Conservation (phyloP, 2,888 invertebrate genomes). For the Zaprionus obscuricornis region DNA sequence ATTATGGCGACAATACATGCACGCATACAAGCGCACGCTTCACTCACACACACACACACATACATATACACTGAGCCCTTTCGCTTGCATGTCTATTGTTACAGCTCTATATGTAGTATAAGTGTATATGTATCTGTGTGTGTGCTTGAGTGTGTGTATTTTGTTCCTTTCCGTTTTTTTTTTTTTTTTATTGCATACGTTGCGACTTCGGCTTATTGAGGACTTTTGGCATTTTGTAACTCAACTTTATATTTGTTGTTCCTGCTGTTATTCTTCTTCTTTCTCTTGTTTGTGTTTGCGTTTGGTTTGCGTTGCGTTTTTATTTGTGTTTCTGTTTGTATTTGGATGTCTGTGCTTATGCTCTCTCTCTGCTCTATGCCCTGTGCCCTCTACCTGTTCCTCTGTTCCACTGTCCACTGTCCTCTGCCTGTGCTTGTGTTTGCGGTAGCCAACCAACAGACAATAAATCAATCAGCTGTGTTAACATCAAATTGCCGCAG, state of each 20-base stretch:
- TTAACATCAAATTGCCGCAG: conserved; percentile 68
- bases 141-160: not conserved
- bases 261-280: conserved; percentile 11
- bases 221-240: conserved; percentile 67
- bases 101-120: not conserved
- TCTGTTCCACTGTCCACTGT: too few species aligned
- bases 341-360: conserved; percentile 15
- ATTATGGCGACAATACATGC: conserved; percentile 74
- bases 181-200: conserved; percentile 66
- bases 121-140: conserved; percentile 3
- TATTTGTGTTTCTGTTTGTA: conserved; percentile 26
- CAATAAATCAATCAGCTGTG: conserved; percentile 78
- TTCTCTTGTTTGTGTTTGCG: conserved; percentile 28
- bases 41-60: conserved; percentile 8
- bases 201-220: conserved; percentile 56
- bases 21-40: conserved; percentile 49
- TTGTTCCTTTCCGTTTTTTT: not conserved
- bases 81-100: conserved; percentile 47
- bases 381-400: too few species aligned
- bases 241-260: conserved; percentile 31
- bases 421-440: conserved; percentile 34
- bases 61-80: conserved; percentile 25
- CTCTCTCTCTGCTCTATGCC: too few species aligned
- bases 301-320: conserved; percentile 9
- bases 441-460: conserved; percentile 64